These are phyloP conservation scores for Arctopsyche grandis DNA, from an alignment of 1,140 invertebrate genomes.

Conservation along the genomic window DNA sequence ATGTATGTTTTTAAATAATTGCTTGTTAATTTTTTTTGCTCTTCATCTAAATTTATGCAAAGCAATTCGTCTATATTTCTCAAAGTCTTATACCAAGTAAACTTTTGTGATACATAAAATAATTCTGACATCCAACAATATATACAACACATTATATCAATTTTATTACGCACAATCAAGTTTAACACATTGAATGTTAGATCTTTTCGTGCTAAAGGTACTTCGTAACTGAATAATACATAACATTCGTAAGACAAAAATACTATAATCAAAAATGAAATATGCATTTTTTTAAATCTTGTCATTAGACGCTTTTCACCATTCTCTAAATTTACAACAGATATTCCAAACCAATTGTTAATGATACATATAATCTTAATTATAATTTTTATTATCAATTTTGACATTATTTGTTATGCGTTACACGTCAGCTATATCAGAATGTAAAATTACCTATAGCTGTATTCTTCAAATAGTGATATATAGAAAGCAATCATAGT, in stretches of 20 bases:
- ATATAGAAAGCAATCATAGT: no score
- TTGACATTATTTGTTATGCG: not conserved
- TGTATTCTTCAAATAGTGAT: no score
- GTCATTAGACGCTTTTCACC: not conserved
- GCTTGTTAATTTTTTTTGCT: not conserved
- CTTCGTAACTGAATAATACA: not conserved
- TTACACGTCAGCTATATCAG: no score
- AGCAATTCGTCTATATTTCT: not conserved
- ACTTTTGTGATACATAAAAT: not conserved
- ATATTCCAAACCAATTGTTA: not conserved
- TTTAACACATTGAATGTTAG: not conserved
- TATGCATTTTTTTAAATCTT: not conserved
- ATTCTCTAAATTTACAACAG: not conserved
- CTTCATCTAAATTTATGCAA: not conserved
- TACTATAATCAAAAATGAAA: not conserved
- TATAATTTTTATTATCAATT: not conserved
- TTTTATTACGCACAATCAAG: not conserved
- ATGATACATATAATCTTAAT: not conserved
- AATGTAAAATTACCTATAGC: no score
- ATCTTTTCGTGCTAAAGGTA: not conserved
- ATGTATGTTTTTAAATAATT: not conserved
- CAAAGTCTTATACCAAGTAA: not conserved
- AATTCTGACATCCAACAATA: not conserved
- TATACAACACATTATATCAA: not conserved
- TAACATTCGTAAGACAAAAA: not conserved